A percentile compares a stretch with the other conserved stretches of the same genome.
phyloP scores from a whole-genome alignment of 2,113 vertebrate species.

The Probosciger aterrimus region DNA sequence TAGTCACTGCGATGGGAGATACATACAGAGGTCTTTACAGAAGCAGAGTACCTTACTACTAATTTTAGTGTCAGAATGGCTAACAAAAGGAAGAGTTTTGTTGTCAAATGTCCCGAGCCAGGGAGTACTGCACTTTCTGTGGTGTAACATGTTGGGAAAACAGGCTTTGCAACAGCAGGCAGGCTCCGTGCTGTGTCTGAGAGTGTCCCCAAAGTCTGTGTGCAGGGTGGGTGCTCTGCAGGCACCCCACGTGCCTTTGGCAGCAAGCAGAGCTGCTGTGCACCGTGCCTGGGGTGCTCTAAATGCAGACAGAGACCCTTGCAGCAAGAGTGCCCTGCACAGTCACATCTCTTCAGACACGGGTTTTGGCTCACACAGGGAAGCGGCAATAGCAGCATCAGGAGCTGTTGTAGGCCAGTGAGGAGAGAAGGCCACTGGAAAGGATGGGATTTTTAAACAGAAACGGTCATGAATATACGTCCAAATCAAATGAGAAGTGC shows the following conservation, averaged over 20 bases:
- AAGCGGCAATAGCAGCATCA: background rate
- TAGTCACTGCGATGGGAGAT: background rate
- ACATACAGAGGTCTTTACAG: rapidly evolving
- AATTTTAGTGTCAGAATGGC: background rate
- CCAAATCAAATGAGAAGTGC: background rate
- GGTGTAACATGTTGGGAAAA: background rate
- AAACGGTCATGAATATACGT: background rate
- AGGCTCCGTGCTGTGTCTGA: background rate
- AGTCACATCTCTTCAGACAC: rapidly evolving
- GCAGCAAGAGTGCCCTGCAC: background rate
- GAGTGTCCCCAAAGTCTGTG: rapidly evolving
- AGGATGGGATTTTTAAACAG: background rate
- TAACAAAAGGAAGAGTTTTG: background rate
- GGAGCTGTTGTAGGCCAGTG: rapidly evolving
- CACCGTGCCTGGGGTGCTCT: rapidly evolving
- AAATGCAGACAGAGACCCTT: background rate
- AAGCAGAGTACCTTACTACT: background rate
- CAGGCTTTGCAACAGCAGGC: background rate
- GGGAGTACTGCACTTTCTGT: background rate
- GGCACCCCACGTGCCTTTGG: background rate
- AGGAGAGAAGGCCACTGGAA: background rate
- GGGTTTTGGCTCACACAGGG: background rate
- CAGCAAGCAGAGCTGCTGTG: background rate
- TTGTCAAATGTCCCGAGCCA: background rate
- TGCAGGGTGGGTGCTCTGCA: background rate